Base-by-base conservation (phyloP, 2,888 invertebrate genomes). In the Pristionchus maxplancki region DNA sequence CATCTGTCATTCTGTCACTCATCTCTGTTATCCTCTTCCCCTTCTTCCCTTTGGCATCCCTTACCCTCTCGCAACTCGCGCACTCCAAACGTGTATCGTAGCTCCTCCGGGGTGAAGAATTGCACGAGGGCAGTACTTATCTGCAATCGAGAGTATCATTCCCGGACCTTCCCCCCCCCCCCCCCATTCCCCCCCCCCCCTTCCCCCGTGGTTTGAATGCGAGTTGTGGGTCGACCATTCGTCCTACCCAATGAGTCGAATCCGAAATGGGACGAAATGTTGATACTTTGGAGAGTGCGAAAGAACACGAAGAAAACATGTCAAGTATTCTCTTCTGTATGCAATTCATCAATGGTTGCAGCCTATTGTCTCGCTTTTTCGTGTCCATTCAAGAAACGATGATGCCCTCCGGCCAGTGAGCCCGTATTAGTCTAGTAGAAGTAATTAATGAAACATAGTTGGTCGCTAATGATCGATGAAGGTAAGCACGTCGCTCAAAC, bases 21-120 rank as follows among this genome's bases (percentile, higher is more conserved):
- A 67, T 78, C 74, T 28, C 62, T n/a, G 11, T 62, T 28, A 28
- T 11, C 62, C 62, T 82, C 48, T 28, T 20, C 50, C 40, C 82
- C 50, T 28, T 48, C 50, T 15, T 48, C 82, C 24, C 62, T n/a
- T 28, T 44, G 11, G 15, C 44, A 20, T 81, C 81, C 50, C 53
- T 58, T n/a, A 88, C 71, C 88, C 9, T 62, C 37, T 20, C 13
- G 34, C 37, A 48, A 58, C 37, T 86, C 78, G n/a, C 37, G 64
- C 62, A 58, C 86, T 58, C 94, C 94, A 88, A 94, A 94, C 78
- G 94, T 94, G 89, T 94, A 94, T 87, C 92, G 91, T 83, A 94
- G 91, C 88, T 94, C 94, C 64, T 94, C 93, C 40, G 93, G 91
- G 20, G 93, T 91, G 91, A 94, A 94, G 90, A 94, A 94, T 74